Percentiles rank a stretch among this genome's conserved stretches.
Conservation (phyloP, 2,888 invertebrate species). For the Pristionchus fissidentatus region DNA sequence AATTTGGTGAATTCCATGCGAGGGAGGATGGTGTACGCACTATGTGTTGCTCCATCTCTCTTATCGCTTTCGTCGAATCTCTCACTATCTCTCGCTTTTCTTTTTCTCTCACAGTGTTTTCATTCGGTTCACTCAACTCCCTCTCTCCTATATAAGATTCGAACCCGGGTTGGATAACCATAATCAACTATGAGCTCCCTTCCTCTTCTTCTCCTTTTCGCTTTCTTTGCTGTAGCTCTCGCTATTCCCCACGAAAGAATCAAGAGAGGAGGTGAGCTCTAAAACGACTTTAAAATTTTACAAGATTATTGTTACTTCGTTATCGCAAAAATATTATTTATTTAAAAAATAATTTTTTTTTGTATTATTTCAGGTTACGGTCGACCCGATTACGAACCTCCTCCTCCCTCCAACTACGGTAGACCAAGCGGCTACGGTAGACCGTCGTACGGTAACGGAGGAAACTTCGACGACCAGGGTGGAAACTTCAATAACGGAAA, state of each 20-base stretch:
- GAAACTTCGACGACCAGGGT: background rate
- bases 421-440: constrained; percentile 12
- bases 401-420: constrained; percentile 18
- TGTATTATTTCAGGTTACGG: background rate
- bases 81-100: background rate
- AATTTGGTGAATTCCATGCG: constrained; percentile 4
- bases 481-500: constrained; percentile 2
- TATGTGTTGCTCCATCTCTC: constrained; percentile 18
- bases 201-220: background rate
- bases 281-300: background rate
- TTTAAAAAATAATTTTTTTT: too few species aligned
- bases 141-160: constrained; percentile 22
- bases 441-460: constrained; percentile 29
- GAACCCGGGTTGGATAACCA: background rate
- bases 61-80: constrained; percentile 8
- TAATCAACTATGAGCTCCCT: background rate
- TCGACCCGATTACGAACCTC: background rate
- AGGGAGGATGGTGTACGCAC: background rate
- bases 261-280: constrained; percentile 25
- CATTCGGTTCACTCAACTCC: constrained; percentile 24
- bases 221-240: background rate
- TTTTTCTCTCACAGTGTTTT: too few species aligned
- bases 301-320: too few species aligned
- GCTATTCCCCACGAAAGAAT: constrained; percentile 16
- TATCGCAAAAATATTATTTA: too few species aligned